These are phyloP conservation scores for Porites cylindrica DNA, from an alignment of 92 coral and sea anemone genomes.

Conservation along the genomic window DNA sequence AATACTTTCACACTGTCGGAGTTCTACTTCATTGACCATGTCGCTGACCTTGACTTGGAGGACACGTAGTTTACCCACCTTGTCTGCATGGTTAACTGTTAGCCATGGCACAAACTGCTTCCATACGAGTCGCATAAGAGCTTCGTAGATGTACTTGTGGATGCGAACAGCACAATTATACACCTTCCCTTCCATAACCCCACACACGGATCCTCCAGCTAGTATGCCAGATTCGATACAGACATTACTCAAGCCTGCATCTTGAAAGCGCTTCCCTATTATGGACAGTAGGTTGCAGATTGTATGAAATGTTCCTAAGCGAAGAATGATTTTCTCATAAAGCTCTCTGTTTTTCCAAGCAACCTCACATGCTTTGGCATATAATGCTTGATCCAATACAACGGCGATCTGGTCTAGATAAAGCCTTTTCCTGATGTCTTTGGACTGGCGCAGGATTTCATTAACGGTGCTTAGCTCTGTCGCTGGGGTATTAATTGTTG, in stretches of 20 bases:
- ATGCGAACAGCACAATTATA: constrained; percentile 37
- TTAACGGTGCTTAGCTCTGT: constrained; percentile 46
- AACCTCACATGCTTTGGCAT: constrained; percentile 26
- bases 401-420: constrained; percentile 22
- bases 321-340: constrained; percentile 18
- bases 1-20: neutral
- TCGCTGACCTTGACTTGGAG: neutral
- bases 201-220: constrained; percentile 40
- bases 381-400: constrained; percentile 32
- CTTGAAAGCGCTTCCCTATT: constrained; percentile 58
- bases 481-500: constrained; percentile 46
- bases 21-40: neutral
- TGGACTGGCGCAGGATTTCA: constrained; percentile 42
- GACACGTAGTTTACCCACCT: constrained; percentile 6
- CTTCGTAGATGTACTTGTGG: constrained; percentile 57
- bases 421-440: constrained; percentile 22
- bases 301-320: constrained; percentile 64
- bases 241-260: constrained; percentile 45
- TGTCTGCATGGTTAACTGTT: constrained; percentile 32
- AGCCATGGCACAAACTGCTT: constrained; percentile 48
- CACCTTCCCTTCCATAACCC: neutral
- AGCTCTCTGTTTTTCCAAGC: constrained; percentile 27
- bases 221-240: constrained; percentile 50
- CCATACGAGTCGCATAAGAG: constrained; percentile 38
- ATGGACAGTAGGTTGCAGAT: constrained; percentile 59